A percentile compares a stretch with the other conserved stretches of the same genome.
Evolutionary conservation across 2,888 invertebrate species (phyloP).

Genomic region (Drosophila lacicola): DNA sequence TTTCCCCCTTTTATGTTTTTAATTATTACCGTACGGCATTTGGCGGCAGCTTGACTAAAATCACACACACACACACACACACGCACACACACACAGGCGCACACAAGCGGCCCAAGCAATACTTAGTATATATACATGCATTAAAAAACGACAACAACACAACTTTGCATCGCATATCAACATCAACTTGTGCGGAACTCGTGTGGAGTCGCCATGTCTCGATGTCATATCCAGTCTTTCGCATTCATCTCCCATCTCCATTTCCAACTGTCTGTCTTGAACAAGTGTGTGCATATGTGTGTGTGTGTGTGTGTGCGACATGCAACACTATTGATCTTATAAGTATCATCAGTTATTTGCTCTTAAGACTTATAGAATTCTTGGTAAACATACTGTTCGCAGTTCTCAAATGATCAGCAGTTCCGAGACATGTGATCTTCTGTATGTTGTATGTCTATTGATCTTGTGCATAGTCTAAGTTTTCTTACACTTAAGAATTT

Average conservation of each 20-base stretch:
- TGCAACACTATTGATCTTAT: slow-evolving; percentile 21
- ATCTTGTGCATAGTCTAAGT: background rate
- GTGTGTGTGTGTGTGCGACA: background rate
- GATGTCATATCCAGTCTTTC: slow-evolving; percentile 23
- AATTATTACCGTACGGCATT: slow-evolving; percentile 75
- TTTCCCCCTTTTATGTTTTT: slow-evolving; percentile 73
- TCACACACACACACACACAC: slow-evolving; percentile 22
- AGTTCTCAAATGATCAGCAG: background rate
- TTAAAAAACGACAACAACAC: slow-evolving; percentile 23
- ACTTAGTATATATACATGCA: slow-evolving; percentile 9
- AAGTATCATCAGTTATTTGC: slow-evolving; percentile 12
- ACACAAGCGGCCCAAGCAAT: background rate
- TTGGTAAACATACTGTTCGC: background rate
- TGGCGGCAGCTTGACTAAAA: slow-evolving; percentile 63
- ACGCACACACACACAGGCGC: slow-evolving; percentile 7
- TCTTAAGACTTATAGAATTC: slow-evolving; percentile 12
- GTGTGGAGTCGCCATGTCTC: slow-evolving; percentile 40
- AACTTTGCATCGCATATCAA: slow-evolving; percentile 45
- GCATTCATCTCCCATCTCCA: slow-evolving; percentile 28
- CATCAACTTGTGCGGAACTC: slow-evolving; percentile 51
- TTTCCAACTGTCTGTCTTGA: slow-evolving; percentile 33
- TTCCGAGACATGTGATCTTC: background rate
- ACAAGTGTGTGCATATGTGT: background rate
- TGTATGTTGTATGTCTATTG: background rate
- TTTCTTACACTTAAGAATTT: background rate